Conservation (phyloP, 92 coral and sea anemone species). For the Porites cylindrica region DNA sequence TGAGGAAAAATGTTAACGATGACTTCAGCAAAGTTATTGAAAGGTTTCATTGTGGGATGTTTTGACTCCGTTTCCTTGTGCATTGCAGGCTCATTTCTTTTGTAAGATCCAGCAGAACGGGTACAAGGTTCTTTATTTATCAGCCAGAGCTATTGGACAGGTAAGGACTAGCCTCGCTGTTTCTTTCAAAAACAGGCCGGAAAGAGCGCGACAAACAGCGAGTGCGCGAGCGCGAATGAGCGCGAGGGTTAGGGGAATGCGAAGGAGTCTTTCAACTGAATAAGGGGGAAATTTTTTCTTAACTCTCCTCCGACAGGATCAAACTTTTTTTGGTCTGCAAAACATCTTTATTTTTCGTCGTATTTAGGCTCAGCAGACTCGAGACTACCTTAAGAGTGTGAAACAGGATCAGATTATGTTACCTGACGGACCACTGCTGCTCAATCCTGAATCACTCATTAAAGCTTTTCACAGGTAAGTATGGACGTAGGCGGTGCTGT, state of each 20-base stretch:
- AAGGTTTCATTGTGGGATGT: no score
- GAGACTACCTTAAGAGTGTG: slow-evolving; percentile 93
- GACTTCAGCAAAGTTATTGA: no score
- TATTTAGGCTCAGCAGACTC: slow-evolving; percentile 87
- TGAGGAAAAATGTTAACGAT: no score
- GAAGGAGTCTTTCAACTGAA: no score
- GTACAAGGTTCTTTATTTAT: slow-evolving; percentile 92
- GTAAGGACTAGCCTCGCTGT: slow-evolving; percentile 36
- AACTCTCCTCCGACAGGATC: neutral
- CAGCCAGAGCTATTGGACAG: slow-evolving; percentile 99
- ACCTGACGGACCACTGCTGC: slow-evolving; percentile 94
- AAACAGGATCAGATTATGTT: slow-evolving; percentile 93
- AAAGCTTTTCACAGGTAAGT: slow-evolving; percentile 97
- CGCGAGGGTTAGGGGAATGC: no score
- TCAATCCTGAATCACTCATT: slow-evolving; percentile 95
- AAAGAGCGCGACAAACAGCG: no score
- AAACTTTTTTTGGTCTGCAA: neutral
- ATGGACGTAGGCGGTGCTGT: neutral
- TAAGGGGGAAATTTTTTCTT: neutral
- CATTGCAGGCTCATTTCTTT: slow-evolving; percentile 92
- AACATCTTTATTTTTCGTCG: neutral
- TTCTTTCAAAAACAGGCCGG: no score
- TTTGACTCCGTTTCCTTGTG: neutral
- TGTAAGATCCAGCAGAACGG: slow-evolving; percentile 90
- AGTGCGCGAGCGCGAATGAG: no score